Evolutionary conservation across 2,113 vertebrate species (phyloP), one percentile per base, ranked within the genome.

Genomic region (Caranx melampygus): DNA sequence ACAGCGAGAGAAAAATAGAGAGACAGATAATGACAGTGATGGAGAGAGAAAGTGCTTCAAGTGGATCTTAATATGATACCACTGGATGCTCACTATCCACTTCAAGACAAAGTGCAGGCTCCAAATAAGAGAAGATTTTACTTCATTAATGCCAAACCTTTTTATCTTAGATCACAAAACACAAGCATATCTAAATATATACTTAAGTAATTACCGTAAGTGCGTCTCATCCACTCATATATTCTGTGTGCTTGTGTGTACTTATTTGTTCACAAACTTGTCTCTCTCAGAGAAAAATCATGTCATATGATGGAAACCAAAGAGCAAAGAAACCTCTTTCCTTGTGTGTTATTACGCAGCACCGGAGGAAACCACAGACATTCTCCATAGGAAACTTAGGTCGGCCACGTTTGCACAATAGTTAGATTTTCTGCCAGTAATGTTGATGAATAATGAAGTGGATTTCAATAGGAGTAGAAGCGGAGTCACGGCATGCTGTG

Each of bases 71-170:
- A 82, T 74, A 59, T n/a, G 21, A 80, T 44, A 55, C 40, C 6
- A 12, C 57, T 62, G 49, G 49, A 79, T 1, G 15, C 18, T 71
- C 85, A 90, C 81, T 81, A 83, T 57, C 14, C 74, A 72, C 65
- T 60, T 81, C 4, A 68, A 16, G 26, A 65, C 49, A 74, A 78
- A 79, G 58, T 42, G 16, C 12, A 10, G 34, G 49, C 10, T 54
- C 61, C 16, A 58, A 72, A 67, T 40, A 49, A 20, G 49, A 4
- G 8, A 58, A 75, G 74, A 81, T 55, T 33, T 26, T 31, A n/a
- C 58, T 69, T 58, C 18, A 63, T 78, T 68, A 67, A 47, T 16
- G 44, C 33, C 6, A 63, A 69, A 40, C 21, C 31, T 47, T 54
- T 67, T 33, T 15, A 69, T 6, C 3, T 6, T 42, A 31, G 16